phyloP scores from a whole-genome alignment of 1,140 invertebrate species.

The Meloidogyne exigua region DNA sequence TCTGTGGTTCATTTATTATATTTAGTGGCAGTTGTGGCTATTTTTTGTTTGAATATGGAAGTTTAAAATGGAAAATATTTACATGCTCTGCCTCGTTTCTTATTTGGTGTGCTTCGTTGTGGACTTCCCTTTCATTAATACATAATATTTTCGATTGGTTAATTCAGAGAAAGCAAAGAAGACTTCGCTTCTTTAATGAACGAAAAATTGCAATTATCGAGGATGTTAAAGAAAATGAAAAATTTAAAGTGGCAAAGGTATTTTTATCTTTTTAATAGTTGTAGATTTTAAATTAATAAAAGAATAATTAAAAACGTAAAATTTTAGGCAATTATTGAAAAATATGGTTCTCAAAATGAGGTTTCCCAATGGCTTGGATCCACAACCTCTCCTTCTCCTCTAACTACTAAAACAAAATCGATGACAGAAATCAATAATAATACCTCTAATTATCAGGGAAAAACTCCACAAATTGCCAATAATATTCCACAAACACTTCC shows the following conservation, averaged over 20 bases:
- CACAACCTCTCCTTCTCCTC: neutral
- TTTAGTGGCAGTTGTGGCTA: slow-evolving; percentile 9
- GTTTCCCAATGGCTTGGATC: neutral
- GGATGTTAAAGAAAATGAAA: slow-evolving; percentile 93
- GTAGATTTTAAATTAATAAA: too few relatives aligned
- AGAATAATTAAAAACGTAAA: too few relatives aligned
- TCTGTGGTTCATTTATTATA: slow-evolving; percentile 9
- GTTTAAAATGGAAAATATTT: slow-evolving; percentile 7
- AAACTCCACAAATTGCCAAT: slow-evolving; percentile 16
- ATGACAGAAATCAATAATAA: slow-evolving; percentile 11
- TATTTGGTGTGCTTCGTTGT: slow-evolving; percentile 21
- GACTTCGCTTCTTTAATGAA: slow-evolving; percentile 27
- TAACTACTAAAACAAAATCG: neutral
- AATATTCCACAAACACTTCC: slow-evolving; percentile 18
- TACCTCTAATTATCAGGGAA: slow-evolving; percentile 15
- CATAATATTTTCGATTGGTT: slow-evolving; percentile 26
- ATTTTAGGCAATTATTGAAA: neutral
- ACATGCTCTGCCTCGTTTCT: neutral
- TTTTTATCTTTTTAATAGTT: too few relatives aligned
- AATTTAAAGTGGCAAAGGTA: slow-evolving; percentile 90
- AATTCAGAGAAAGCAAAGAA: slow-evolving; percentile 27
- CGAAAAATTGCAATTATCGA: slow-evolving; percentile 75
- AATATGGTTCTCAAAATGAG: neutral
- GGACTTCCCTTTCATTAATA: slow-evolving; percentile 6
- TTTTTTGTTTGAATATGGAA: slow-evolving; percentile 17